These are phyloP conservation scores for Xestia ashworthii DNA, from an alignment of 2,888 invertebrate genomes.

Conservation along the genomic window DNA sequence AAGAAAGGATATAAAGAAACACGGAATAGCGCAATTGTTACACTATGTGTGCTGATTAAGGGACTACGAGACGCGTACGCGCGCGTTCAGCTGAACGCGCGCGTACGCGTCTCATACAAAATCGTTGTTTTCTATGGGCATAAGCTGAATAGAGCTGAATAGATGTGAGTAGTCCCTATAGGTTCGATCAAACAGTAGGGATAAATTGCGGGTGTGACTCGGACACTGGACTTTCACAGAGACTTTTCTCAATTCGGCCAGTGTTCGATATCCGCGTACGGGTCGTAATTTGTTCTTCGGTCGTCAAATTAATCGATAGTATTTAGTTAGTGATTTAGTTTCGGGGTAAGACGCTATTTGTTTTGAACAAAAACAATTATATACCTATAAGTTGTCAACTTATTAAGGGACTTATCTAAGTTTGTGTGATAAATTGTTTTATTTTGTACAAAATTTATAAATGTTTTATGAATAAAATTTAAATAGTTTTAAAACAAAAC, in stretches of 20 bases:
- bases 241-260: neutral
- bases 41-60: neutral
- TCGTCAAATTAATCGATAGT: neutral
- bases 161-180: too few species aligned
- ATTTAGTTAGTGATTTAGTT: too few species aligned
- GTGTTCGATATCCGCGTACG: neutral
- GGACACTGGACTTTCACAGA: neutral
- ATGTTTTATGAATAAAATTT: conserved; percentile 3
- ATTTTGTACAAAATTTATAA: neutral
- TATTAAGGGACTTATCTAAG: neutral
- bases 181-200: neutral
- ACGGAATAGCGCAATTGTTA: neutral
- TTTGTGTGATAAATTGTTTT: neutral
- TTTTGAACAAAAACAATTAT: neutral
- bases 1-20: too few species aligned
- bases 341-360: neutral
- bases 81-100: too few species aligned
- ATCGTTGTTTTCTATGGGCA: too few species aligned
- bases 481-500: neutral
- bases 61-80: too few species aligned
- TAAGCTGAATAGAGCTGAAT: too few species aligned
- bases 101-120: too few species aligned
- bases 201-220: neutral
- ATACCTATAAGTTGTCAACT: neutral
- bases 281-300: neutral